These are phyloP conservation scores for Drosophila monieri DNA, from an alignment of 2,888 invertebrate genomes.

Conservation along the genomic window DNA sequence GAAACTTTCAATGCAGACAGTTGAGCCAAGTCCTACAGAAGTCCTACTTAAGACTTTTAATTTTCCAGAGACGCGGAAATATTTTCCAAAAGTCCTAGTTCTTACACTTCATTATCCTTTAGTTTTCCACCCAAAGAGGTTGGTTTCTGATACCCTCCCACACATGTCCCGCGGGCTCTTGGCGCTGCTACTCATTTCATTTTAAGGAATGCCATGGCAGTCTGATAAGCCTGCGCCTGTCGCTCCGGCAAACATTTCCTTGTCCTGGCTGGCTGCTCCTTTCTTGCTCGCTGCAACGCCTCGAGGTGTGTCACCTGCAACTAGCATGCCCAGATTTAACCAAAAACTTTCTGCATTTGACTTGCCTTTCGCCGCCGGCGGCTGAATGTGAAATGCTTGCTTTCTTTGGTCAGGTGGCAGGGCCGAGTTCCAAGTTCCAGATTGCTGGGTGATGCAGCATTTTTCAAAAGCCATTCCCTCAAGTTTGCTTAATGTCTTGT, in stretches of 20 bases:
- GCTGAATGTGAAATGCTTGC: slow-evolving; percentile 11
- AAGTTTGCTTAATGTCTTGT: slow-evolving; percentile 29
- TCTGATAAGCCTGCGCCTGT: slow-evolving; percentile 31
- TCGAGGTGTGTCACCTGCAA: slow-evolving; percentile 56
- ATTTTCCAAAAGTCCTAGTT: slow-evolving; percentile 33
- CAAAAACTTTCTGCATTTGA: slow-evolving; percentile 30
- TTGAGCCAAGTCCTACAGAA: slow-evolving; percentile 45
- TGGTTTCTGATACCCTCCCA: slow-evolving; percentile 39
- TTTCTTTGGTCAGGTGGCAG: slow-evolving; percentile 6
- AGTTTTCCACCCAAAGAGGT: slow-evolving; percentile 33
- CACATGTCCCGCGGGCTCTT: slow-evolving; percentile 41
- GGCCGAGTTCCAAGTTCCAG: neutral
- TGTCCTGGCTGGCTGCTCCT: slow-evolving; percentile 39
- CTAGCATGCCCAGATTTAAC: slow-evolving; percentile 21
- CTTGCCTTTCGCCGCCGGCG: slow-evolving; percentile 12
- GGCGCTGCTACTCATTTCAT: slow-evolving; percentile 20
- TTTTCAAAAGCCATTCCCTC: slow-evolving; percentile 1
- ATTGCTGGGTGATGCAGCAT: slow-evolving; percentile 11
- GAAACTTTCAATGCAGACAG: slow-evolving; percentile 58
- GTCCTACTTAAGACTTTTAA: slow-evolving; percentile 50
- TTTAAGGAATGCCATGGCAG: neutral
- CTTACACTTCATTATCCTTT: slow-evolving; percentile 23
- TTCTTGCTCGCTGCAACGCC: slow-evolving; percentile 41
- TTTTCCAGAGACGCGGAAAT: slow-evolving; percentile 22
- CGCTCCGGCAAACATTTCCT: slow-evolving; percentile 55